Evolutionary conservation across 2,797 vertebrate species (phyloP).

Genomic region (Australoheros facetus): DNA sequence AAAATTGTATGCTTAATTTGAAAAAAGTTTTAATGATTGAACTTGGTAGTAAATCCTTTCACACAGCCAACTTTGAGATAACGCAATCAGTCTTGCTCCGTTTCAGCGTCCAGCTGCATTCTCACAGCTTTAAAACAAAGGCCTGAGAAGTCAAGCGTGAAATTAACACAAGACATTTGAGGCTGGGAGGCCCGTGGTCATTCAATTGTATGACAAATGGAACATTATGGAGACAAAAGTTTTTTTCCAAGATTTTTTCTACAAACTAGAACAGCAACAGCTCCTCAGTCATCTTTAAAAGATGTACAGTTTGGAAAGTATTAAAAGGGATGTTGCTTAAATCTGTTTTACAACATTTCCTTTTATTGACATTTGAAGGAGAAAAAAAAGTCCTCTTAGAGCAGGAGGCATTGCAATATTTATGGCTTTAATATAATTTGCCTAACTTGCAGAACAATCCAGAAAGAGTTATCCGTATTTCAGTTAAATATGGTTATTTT

Average conservation of each 20-base stretch:
- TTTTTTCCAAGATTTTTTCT: not conserved
- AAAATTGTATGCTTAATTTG: not conserved
- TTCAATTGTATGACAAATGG: not conserved
- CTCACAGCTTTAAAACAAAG: slow-evolving; percentile 16
- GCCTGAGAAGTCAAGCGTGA: slow-evolving; percentile 17
- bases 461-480: not conserved
- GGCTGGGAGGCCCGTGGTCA: not conserved
- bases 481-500: not conserved
- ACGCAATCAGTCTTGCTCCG: slow-evolving; percentile 4
- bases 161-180: slow-evolving; percentile 22
- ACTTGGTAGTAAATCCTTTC: not conserved
- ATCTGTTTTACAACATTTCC: slow-evolving; percentile 12
- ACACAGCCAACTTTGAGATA: slow-evolving; percentile 10
- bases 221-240: not conserved
- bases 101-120: slow-evolving; percentile 1
- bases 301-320: not conserved
- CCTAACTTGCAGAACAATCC: not conserved
- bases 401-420: slow-evolving; percentile 1
- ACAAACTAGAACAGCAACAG: not conserved
- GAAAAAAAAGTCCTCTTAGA: not conserved
- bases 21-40: not conserved
- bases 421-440: not conserved
- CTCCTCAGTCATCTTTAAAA: not conserved
- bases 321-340: not conserved
- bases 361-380: not conserved